Evolutionary conservation across 2,113 vertebrate species (phyloP), one percentile per base, ranked within the genome.

Genomic region (Asarcornis scutulata): DNA sequence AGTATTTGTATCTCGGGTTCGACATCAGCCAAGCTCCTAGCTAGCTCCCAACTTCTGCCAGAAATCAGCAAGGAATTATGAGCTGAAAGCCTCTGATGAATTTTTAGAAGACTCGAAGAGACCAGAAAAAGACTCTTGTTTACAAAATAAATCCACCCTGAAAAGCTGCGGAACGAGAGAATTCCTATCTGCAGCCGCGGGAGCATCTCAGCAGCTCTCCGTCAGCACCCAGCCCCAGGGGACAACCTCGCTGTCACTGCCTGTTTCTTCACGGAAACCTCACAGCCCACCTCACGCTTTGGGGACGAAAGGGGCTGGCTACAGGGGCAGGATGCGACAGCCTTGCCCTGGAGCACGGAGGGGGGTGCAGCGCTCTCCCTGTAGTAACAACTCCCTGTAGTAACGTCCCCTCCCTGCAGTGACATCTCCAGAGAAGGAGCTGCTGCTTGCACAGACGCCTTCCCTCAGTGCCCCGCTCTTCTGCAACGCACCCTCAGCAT

Each of bases 281-380:
- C 62, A 8, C 44, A 38, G 53, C 77, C 32, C 81, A 74, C 23
- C 83, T 72, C 86, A 69, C 38, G 66, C 83, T 58, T 7, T 1
- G 31, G 76, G 38, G 92, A 60, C 11, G 31, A 84, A 2, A 3
- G 1, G 58, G 48, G 48, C 11, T 0, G 3, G 62, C 72, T 21
- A 5, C 52, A 14, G 0, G 0, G 13, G 2, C 36, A 44, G 67
- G 3, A 53, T 3, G 1, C 1, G 56, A 52, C 72, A 26, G 73
- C 67, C 2, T 0, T 3, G 11, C 34, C 69, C 75, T 0, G 32
- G 31, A 72, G 86, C 13, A 0, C 40, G 50, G 0, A 44, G 72
- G 6, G 27, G 44, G 29, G 2, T 62, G 73, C 50, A 52, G 50
- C 7, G 23, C 50, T 50, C 48, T 52, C 26, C 38, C 36, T 7